Evolutionary conservation across 2,797 vertebrate species (phyloP), one percentile per base, ranked within the genome.

Genomic region (Tangara arthus): DNA sequence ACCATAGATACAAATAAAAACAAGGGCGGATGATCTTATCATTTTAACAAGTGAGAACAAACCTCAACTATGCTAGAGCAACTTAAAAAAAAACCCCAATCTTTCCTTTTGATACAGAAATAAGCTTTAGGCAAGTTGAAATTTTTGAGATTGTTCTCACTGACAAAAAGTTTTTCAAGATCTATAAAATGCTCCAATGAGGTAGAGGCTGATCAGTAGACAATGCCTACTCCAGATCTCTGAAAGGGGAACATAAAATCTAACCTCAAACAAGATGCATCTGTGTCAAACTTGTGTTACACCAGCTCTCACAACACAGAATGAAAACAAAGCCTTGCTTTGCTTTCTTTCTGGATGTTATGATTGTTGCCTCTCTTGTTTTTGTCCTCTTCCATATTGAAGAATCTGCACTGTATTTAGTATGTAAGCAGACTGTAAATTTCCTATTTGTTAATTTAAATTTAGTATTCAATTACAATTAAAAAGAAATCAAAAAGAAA

Each of bases 41-140:
- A 73, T 61, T 87, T 87, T 61, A 91, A 87, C 71, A 80, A 82
- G 82, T 73, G 55, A 84, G 91, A 95, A 92, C 68, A 94, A 82
- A 82, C 71, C 77, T 94, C 81, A 89, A 6, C 52, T 85, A 81
- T 52, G 61, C n/a, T 71, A 87, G 4, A 85, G 50, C 56, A 87
- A 68, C 19, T 89, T 77, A 56, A 57, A 27, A 56, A 57, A 27
- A 72, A 24, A 0, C 0, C 3, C 5, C 4, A 42, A 1, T 71
- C 30, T 70, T 92, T 52, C 32, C 17, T 82, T 91, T 82, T 87
- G 56, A 93, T 81, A 57, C 12, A 87, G 34, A 30, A 79, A 41
- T 50, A 52, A n/a, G 52, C 66, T 87, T 69, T 64, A 87, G 75
- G 17, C 89, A 92, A 85, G 65, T 53, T 71, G 57, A 87, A 79